A percentile compares a stretch with the other conserved stretches of the same genome.
Conservation (phyloP, 2,113 vertebrate species). For the Otis tarda region DNA sequence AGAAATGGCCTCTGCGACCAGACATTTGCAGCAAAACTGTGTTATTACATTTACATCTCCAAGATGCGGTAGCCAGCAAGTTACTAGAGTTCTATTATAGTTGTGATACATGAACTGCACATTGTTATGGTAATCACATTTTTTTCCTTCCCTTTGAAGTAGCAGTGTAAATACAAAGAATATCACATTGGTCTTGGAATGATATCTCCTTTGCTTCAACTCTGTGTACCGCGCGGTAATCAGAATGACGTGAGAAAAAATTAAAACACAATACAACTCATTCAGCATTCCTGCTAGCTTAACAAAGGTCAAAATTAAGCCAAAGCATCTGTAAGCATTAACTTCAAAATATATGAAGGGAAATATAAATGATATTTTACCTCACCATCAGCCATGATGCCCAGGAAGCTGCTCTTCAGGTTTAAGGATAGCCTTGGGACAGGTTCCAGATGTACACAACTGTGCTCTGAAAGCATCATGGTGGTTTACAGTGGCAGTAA, state of each 20-base stretch:
- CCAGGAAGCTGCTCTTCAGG: not conserved
- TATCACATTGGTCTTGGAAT: constrained; percentile 13
- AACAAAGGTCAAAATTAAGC: not conserved
- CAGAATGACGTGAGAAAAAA: not conserved
- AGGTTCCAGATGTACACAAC: not conserved
- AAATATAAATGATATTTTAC: not conserved
- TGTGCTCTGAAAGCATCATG: not conserved
- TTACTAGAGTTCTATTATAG: constrained; percentile 57
- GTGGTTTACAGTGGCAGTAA: not conserved
- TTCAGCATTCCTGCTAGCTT: not conserved
- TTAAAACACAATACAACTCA: not conserved
- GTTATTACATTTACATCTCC: constrained; percentile 55
- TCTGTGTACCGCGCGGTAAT: not conserved
- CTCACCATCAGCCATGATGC: not conserved
- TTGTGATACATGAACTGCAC: constrained; percentile 52
- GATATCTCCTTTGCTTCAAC: not conserved
- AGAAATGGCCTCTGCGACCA: constrained; percentile 35
- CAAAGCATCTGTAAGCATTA: not conserved
- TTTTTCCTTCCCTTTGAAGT: constrained; percentile 27
- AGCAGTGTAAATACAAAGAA: constrained; percentile 58
- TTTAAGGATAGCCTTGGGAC: not conserved
- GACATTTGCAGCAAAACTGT: constrained; percentile 40
- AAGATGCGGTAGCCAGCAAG: constrained; percentile 31
- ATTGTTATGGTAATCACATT: constrained; percentile 62
- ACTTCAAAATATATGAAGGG: not conserved